phyloP scores from a whole-genome alignment of 2,113 vertebrate species.

The Dasyornis broadbenti region DNA sequence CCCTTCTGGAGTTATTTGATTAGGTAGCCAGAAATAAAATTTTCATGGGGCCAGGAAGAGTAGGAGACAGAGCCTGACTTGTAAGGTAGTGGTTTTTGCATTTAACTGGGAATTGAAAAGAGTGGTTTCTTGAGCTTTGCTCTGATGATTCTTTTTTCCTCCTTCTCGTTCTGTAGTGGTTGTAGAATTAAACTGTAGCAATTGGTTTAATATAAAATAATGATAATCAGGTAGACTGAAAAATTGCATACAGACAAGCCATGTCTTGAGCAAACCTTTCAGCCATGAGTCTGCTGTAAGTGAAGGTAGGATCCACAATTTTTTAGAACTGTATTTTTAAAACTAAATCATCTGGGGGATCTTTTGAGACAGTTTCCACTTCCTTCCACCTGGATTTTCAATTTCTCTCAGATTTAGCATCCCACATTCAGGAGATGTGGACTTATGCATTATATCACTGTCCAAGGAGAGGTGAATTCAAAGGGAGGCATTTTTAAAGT shows the following conservation, averaged over 20 bases:
- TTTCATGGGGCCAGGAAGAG: neutral
- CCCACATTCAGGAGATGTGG: neutral
- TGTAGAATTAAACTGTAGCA: neutral
- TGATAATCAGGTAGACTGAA: neutral
- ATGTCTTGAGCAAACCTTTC: neutral
- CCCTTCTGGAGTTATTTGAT: neutral
- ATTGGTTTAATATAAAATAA: neutral
- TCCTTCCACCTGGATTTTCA: neutral
- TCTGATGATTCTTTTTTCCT: neutral
- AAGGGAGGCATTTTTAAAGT: neutral
- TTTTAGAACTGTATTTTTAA: neutral
- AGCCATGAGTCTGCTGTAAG: neutral
- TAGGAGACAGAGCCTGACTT: neutral
- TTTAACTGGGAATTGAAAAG: neutral
- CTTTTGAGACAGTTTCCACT: neutral
- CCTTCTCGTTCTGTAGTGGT: neutral
- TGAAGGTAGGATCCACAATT: neutral
- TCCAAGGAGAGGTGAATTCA: neutral
- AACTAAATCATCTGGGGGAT: neutral
- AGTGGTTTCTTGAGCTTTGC: neutral
- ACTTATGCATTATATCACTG: neutral
- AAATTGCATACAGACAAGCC: neutral
- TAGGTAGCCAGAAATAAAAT: neutral
- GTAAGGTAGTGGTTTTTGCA: neutral
- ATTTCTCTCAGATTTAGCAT: neutral